These are phyloP conservation scores for Actinopyga echinites DNA, from an alignment of 53 echinoderm and acorn worm genomes.

Conservation along the genomic window DNA sequence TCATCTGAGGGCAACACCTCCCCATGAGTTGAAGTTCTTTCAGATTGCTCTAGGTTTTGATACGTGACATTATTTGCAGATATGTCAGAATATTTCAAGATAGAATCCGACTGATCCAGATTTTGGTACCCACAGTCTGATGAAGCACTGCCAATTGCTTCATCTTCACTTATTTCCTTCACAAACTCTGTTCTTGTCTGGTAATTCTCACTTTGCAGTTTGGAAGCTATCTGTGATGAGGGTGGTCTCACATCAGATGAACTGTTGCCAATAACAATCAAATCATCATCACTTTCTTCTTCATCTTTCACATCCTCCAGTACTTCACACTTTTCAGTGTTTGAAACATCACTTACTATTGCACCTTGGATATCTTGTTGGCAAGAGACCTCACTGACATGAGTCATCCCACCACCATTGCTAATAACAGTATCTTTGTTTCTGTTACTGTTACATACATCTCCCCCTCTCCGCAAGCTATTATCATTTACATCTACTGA, in stretches of 20 bases:
- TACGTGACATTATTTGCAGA: conserved; percentile 9
- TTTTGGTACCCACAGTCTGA: conserved; percentile 7
- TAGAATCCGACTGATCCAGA: conserved; percentile 9
- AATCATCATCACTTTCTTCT: conserved; percentile 20
- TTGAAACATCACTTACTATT: too few species aligned
- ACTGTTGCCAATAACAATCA: conserved; percentile 31
- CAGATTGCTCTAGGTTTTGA: background rate
- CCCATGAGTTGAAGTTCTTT: background rate
- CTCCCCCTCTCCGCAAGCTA: too few species aligned
- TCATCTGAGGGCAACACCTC: background rate
- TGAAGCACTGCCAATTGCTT: conserved; percentile 40
- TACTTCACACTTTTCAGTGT: background rate
- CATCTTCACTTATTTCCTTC: conserved; percentile 36
- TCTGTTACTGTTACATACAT: too few species aligned
- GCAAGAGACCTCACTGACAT: too few species aligned
- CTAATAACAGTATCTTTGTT: too few species aligned
- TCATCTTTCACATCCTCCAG: background rate
- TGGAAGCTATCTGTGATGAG: background rate
- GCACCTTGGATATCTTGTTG: too few species aligned
- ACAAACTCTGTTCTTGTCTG: background rate
- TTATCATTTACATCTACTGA: too few species aligned
- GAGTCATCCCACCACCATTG: too few species aligned
- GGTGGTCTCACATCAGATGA: conserved; percentile 9
- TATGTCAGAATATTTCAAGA: conserved; percentile 29
- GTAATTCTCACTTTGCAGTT: too few species aligned